Evolutionary conservation across 2,797 vertebrate genomes (phyloP).

Genomic region (Glyptemys insculpta): DNA sequence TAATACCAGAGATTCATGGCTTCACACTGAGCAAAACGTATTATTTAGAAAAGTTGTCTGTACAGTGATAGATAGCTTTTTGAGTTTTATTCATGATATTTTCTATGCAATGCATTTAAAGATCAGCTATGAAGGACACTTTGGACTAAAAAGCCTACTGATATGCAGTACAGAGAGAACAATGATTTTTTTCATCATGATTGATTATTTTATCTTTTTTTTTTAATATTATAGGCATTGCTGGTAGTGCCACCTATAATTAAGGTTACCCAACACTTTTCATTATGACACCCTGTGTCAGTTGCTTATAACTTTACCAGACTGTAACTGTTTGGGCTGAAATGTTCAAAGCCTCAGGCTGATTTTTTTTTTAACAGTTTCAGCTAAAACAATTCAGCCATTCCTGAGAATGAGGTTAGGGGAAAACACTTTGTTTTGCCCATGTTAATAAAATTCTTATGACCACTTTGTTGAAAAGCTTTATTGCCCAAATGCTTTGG

Average conservation of each 20-base stretch:
- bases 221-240: not conserved
- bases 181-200: accelerated
- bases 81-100: not conserved
- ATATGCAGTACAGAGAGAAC: not conserved
- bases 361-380: not conserved
- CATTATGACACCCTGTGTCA: not conserved
- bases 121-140: not conserved
- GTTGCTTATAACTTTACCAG: not conserved
- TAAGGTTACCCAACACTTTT: not conserved
- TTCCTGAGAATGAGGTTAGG: not conserved
- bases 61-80: not conserved
- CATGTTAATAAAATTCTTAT: not conserved
- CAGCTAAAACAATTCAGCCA: not conserved
- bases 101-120: not conserved
- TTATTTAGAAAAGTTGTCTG: not conserved
- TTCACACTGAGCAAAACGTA: not conserved
- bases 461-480: not conserved
- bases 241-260: not conserved
- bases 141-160: not conserved
- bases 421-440: not conserved
- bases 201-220: not conserved
- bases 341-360: not conserved
- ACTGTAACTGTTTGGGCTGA: not conserved
- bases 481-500: not conserved
- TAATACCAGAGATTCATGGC: not conserved